phyloP scores from a whole-genome alignment of 2,888 invertebrate species.

The Spatulosminthurus flaviceps region DNA sequence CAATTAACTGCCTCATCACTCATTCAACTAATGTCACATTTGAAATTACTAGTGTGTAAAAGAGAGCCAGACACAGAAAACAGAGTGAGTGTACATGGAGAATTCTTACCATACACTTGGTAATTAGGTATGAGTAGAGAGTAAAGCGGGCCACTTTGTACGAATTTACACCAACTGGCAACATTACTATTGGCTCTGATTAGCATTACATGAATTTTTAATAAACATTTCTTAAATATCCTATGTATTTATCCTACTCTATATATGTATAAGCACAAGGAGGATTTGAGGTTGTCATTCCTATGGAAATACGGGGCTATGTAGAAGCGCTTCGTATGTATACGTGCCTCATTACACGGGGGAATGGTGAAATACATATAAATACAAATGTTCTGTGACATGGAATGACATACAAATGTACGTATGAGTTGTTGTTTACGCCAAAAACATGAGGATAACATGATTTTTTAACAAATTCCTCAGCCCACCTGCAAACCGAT shows the following conservation, averaged over 20 bases:
- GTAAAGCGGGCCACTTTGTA: constrained; percentile 1
- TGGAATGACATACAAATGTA: no score
- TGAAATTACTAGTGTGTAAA: no score
- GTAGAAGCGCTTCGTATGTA: no score
- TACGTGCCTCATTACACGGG: not conserved
- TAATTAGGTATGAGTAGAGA: not conserved
- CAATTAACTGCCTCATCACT: not conserved
- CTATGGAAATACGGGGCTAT: no score
- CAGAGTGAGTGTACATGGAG: not conserved
- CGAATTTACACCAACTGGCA: constrained; percentile 7
- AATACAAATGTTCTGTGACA: no score
- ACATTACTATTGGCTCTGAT: not conserved
- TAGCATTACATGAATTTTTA: not conserved
- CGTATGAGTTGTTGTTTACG: no score
- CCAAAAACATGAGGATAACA: not conserved
- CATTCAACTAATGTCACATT: not conserved
- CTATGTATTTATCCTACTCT: no score
- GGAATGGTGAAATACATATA: not conserved
- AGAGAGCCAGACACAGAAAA: no score
- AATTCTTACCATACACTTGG: not conserved
- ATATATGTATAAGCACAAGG: no score
- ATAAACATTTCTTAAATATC: not conserved
- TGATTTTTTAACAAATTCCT: not conserved
- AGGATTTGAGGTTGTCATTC: no score
- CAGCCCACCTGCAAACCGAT: constrained; percentile 8